Evolutionary conservation across 2,797 vertebrate species (phyloP), one percentile per base, ranked within the genome.

Genomic region (Nasua narica): DNA sequence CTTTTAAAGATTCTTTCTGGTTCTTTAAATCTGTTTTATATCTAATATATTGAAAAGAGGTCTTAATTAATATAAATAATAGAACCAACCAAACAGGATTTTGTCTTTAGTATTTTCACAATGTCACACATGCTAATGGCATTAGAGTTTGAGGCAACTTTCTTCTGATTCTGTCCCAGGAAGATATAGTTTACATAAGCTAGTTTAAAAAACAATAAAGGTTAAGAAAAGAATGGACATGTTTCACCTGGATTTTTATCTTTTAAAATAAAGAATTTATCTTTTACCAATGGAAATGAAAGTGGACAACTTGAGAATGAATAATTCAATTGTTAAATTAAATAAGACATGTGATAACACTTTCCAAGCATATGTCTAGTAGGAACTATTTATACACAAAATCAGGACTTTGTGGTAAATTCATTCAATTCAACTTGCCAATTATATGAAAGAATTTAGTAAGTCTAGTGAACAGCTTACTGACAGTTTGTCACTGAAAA

Each of bases 191-290:
- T 91, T 83, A 82, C 35, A 90, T 79, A 87, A 32, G 65, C 74
- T 81, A 43, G 48, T 40, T 50, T 46, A 29, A 19, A 70, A 81
- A 95, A 86, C 50, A 77, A 72, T 74, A 72, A 74, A 77, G 29
- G 23, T 72, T 94, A 96, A 76, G 54, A 91, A 89, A 88, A 94
- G 25, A 83, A 70, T 87, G 77, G 81, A 25, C 10, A 76, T 52
- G 9, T 70, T 37, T 70, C 15, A 83, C 27, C 15, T 83, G 50
- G 48, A 74, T 87, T 90, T 90, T 93, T 93, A 76, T 82, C 19
- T 85, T 86, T 96, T 74, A 81, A 92, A 95, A 74, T 93, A 90
- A 62, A 90, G 54, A 72, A 87, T 93, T 62, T 90, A 35, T 85
- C n/a, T 94, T 87, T 78, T 87, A 82, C 19, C 54, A 87, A 87